Evolutionary conservation across 2,888 invertebrate species (phyloP), one percentile per base, ranked within the genome.

Genomic region (Acleris laterana): DNA sequence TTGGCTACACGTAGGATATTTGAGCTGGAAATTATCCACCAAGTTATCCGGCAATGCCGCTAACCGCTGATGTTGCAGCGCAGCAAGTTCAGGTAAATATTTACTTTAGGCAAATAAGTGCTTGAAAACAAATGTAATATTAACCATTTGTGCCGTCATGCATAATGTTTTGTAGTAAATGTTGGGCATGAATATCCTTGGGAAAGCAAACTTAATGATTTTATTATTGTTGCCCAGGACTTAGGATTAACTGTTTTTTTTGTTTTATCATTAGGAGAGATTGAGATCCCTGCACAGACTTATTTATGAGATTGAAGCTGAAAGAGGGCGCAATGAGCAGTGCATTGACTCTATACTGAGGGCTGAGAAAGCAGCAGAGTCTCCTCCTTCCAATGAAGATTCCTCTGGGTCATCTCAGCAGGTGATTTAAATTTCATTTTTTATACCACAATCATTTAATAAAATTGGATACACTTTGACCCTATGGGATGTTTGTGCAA

Each of bases 291-390:
- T 98, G 16, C 96, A 96, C 75, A 93, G 95, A 52, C 86, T 97
- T 11, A 94, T 98, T 46, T 96, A 96, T 82, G 96, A 97, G 62
- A 96, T 98, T 73, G 97, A 98, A 83, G 94, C 95, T 58, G 97
- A 97, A 79, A 94, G 98, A 61, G 93, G 94, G n/a, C 94, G 95
- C 53, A 96, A 96, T 76, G 98, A 98, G 79, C 95, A 95, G 63
- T 97, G 97, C 63, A 94, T 98, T 63, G 95, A 95, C 60, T 95
- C 95, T 67, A 95, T 98, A 69, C 91, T 96, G 9, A 95, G 96
- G 79, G 95, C 96, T 3, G 97, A 97, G 76, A 93, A 89, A 64
- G 82, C 83, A 50, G 80, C 83, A 1, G 90, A 87, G 56, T 86
- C 88, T 2, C 84, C 90, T 42, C 76, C 87, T 9, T 82, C 88